Percentiles rank a stretch among this genome's conserved stretches.
phyloP scores from a whole-genome alignment of 2,113 vertebrate genomes.

The Cercopithecus mona region DNA sequence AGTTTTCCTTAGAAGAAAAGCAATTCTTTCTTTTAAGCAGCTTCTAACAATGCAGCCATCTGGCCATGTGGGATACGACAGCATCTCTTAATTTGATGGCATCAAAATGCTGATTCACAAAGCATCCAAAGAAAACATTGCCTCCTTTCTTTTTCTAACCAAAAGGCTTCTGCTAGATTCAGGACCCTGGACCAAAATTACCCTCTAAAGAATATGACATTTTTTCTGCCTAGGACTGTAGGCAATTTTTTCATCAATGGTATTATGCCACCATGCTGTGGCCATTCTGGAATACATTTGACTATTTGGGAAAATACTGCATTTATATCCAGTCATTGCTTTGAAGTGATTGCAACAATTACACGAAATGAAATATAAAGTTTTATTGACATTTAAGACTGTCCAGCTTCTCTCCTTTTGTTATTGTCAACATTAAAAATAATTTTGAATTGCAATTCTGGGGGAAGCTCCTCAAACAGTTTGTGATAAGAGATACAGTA shows the following conservation, averaged over 20 bases:
- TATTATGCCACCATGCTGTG: neutral
- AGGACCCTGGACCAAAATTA: neutral
- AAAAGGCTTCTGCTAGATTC: constrained; percentile 51
- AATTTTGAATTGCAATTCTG: neutral
- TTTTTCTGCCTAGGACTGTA: constrained; percentile 13
- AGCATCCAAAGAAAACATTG: constrained; percentile 46
- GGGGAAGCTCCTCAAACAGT: neutral
- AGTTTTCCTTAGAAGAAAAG: constrained; percentile 33
- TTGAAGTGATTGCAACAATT: constrained; percentile 1
- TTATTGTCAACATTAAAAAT: neutral
- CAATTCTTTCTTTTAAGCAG: constrained; percentile 53
- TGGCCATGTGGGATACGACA: constrained; percentile 47
- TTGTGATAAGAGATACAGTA: neutral
- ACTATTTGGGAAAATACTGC: neutral
- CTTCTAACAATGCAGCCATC: constrained; percentile 66
- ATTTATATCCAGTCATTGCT: neutral
- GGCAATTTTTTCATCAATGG: neutral
- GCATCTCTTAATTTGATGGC: constrained; percentile 58
- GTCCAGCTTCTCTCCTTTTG: neutral
- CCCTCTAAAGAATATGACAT: constrained; percentile 20
- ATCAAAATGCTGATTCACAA: constrained; percentile 71
- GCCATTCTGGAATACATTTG: neutral
- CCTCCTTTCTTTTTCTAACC: constrained; percentile 62
- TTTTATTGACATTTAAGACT: neutral
- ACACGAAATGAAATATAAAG: neutral